phyloP scores from a whole-genome alignment of 64 coral and sea anemone genomes.

The Actinia tenebrosa region DNA sequence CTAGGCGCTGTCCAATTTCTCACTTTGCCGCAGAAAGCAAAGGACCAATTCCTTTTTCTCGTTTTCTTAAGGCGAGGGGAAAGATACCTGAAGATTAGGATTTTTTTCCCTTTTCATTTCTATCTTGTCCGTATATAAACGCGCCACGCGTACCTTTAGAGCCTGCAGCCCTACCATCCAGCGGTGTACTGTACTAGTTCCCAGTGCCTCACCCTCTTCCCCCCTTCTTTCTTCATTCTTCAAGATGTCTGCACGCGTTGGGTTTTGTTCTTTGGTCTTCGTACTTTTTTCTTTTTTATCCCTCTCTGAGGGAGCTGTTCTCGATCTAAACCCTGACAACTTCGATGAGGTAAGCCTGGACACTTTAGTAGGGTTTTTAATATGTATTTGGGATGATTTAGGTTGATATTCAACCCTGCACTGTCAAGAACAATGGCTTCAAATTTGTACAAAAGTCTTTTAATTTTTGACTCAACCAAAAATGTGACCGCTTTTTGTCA shows the following conservation, averaged over 20 bases:
- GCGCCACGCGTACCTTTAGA: background rate
- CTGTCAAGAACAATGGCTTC: background rate
- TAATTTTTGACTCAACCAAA: no score
- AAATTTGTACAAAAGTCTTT: background rate
- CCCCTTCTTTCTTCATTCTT: conserved; percentile 11
- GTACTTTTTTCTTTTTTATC: background rate
- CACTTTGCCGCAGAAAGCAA: no score
- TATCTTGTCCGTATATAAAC: no score
- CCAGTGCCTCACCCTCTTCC: background rate
- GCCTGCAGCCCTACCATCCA: background rate
- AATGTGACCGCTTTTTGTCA: no score
- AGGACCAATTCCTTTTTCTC: no score
- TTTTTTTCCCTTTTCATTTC: no score
- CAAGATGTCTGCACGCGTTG: conserved; percentile 7
- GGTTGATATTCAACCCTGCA: background rate
- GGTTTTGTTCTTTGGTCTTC: background rate
- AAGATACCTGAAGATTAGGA: no score
- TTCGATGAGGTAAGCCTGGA: background rate
- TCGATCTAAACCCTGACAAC: background rate
- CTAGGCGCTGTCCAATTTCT: no score
- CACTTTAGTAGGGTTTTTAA: background rate
- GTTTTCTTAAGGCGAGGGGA: no score
- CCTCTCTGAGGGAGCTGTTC: background rate
- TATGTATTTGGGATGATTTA: background rate
- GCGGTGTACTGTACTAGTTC: background rate